Evolutionary conservation across 2,113 vertebrate species (phyloP), one percentile per base, ranked within the genome.

Genomic region (Ciconia stormi): DNA sequence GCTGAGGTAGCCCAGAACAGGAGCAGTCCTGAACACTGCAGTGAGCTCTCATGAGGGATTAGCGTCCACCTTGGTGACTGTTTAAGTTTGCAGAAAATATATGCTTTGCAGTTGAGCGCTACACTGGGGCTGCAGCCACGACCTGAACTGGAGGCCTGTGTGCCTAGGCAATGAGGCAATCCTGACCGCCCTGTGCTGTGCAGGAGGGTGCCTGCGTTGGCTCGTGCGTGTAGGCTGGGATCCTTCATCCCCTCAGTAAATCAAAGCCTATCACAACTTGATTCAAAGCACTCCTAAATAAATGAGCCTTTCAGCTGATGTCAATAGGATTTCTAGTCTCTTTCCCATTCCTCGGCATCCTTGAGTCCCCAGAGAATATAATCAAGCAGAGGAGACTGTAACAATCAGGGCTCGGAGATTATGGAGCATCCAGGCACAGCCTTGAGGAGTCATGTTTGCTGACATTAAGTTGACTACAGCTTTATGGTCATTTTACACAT

Each of bases 371-470:
- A 61, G 90, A 83, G 94, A 73, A 81, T 82, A 67, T 59, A 62
- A 86, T 73, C 50, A 80, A 86, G 59, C 67, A 83, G 46, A 52
- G 52, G 77, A 89, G 70, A 81, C 56, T 81, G 61, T 36, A 74
- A 36, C 69, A 90, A 32, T 79, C 80, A 71, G 59, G 55, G 38
- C 22, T 56, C 20, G 25, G 72, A 78, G 94, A 67, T 90, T 81
- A 71, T 46, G 56, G 65, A 55, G 76, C 55, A 90, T 94, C 58
- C 72, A 86, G 92, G 86, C 86, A 81, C 50, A 89, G 80, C 92
- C 82, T 87, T 81, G 86, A 93, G 92, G 82, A 96, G 62, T 74
- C 55, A 4, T 36, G 67, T 95, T 96, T 86, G 95, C 92, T 96
- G 95, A 81, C 95, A 91, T 89, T 80, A 90, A 77, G 74, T 59